Conservation (phyloP, 2,797 vertebrate genomes). For the Betta splendens region DNA sequence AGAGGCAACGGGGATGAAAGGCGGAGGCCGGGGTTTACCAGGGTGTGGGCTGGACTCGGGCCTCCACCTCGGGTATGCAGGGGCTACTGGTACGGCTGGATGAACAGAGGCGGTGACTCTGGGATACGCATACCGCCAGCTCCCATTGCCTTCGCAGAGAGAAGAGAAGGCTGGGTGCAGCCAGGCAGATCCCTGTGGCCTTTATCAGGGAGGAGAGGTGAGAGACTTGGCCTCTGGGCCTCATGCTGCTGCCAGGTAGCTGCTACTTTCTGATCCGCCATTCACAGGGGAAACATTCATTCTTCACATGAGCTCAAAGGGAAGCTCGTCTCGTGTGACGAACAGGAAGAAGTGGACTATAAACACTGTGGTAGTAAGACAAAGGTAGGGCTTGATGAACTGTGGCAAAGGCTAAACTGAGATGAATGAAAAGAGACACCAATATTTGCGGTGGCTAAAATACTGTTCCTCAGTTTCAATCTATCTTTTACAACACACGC, state of each 20-base stretch:
- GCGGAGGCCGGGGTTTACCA: slow-evolving; percentile 41
- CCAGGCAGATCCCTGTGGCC: slow-evolving; percentile 46
- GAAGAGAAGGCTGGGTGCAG: slow-evolving; percentile 37
- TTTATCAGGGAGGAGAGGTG: slow-evolving; percentile 48
- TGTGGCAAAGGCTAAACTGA: slow-evolving; percentile 7
- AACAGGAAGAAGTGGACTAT: slow-evolving; percentile 6
- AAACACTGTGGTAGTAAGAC: neutral
- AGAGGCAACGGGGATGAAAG: slow-evolving; percentile 47
- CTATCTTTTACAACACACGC: slow-evolving; percentile 35
- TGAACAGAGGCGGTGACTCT: slow-evolving; percentile 43
- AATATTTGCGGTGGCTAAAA: slow-evolving; percentile 18
- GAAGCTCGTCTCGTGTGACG: slow-evolving; percentile 31
- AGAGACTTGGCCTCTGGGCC: slow-evolving; percentile 41
- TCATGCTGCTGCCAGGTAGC: slow-evolving; percentile 53
- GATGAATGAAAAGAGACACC: neutral
- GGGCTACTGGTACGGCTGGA: slow-evolving; percentile 52
- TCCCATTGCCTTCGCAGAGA: slow-evolving; percentile 37
- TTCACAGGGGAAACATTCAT: slow-evolving; percentile 20
- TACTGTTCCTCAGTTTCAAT: slow-evolving; percentile 16
- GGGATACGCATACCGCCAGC: slow-evolving; percentile 30
- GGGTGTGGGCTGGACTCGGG: slow-evolving; percentile 46
- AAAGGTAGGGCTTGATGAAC: neutral
- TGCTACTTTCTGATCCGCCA: slow-evolving; percentile 18
- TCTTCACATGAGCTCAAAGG: slow-evolving; percentile 22
- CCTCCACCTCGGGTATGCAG: slow-evolving; percentile 55